Evolutionary conservation across 1,140 invertebrate genomes (phyloP), one percentile per base, ranked within the genome.

Genomic region (Drosophila bipectinata): DNA sequence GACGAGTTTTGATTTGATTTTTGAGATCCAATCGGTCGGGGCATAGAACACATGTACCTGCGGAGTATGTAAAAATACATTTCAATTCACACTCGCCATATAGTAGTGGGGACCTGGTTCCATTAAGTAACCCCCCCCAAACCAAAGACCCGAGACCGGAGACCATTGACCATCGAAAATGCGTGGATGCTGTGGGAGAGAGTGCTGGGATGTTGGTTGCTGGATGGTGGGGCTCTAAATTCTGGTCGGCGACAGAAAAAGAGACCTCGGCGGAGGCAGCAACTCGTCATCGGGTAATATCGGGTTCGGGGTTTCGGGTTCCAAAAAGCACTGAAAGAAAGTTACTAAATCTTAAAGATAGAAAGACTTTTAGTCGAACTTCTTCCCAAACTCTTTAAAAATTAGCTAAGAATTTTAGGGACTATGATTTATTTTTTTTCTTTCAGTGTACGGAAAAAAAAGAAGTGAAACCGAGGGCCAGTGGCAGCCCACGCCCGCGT

Each of bases 1-100:
- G 72, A 84, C 82, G 79, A 87, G 82, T 87, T 87, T 82, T 87
- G 82, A 88, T 87, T 88, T 82, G 66, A 79, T 82, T 72, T 81
- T 67, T 26, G 64, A 81, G 78, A 81, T 81, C 61, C 78, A 80
- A 81, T 84, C 72, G 77, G 53, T 60, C 54, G 64, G 72, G 64
- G 72, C 78, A 72, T 66, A 57, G 63, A 76, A 79, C 77, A 71
- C 67, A 81, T 81, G 82, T 80, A 84, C 63, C 41, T 44, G 41
- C 41, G 41, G 60, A 32, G 63, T 67, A 67, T 67, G 63, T 64
- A 85, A 85, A 71, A 59, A 77, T 63, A 73, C 82, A 87, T 87
- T 87, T 88, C 59, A 87, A 87, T 87, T 87, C 82, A 87, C 82
- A 87, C 82, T 85, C 37, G 26, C 6, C 51, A 12, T 24, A 18